Evolutionary conservation across 37 sponge, comb jelly and placozoan species (phyloP), one percentile per base, ranked within the genome.

Genomic region (Amphimedon queenslandica): DNA sequence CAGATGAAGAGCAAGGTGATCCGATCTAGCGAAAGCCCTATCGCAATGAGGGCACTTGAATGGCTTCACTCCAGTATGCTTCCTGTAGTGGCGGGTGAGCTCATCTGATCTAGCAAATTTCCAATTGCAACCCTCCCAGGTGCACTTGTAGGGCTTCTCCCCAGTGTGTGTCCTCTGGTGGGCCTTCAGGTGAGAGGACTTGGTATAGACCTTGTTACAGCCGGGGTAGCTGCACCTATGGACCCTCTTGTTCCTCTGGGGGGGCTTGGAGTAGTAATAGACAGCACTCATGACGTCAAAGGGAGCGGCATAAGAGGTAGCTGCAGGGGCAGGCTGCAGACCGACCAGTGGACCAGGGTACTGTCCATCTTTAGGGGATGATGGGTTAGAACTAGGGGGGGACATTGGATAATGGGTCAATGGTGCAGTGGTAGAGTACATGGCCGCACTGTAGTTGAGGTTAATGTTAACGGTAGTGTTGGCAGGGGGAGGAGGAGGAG

Each of bases 81-180:
- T 97, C 0, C 98, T 55, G 74, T 84, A 84, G 87, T 97, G 98
- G 0, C 98, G 69, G 11, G 98, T 97, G 53, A 97, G 83, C 64
- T 97, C 98, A 67, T 97, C 98, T 10, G 95, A 90, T 18, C 98
- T 75, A 0, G 98, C 98, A 88, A 97, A 97, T 71, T 90, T 87
- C 98, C 98, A 97, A 36, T 67, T 88, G 86, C 98, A 97, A 2
- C 94, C 94, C 36, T 93, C 94, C 94, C 94, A 93, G 39, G 79
- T 90, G 72, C 98, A 97, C 72, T 90, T 90, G 86, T 93, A 97
- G 2, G 98, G 98, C 66, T 97, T 97, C 61, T 97, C 98, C 10
- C 98, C 98, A 56, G 98, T 97, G 87, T 97, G 98, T 0, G 98
- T 97, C 38, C 98, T 42, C 84, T 84, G 87, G 84, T 97, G 98